Conservation (phyloP, 2,888 invertebrate genomes). For the Pelosia muscerda region DNA sequence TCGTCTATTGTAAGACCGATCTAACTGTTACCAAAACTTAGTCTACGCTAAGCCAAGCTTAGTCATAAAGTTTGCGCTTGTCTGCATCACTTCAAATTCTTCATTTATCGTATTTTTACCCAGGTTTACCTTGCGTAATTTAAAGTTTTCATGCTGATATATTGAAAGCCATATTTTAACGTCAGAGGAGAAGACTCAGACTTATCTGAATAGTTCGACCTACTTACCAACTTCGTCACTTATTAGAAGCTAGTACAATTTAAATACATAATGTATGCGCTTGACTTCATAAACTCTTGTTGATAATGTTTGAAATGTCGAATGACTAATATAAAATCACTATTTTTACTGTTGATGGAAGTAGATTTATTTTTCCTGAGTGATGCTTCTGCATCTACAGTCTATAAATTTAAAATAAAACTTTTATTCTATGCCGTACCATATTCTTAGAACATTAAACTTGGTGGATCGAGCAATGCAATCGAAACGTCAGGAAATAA, state of each 20-base stretch:
- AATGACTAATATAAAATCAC: too few relatives aligned
- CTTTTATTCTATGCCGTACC: too few relatives aligned
- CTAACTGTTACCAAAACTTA: too few relatives aligned
- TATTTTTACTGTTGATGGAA: too few relatives aligned
- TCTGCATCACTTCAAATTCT: neutral
- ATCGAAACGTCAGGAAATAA: too few relatives aligned
- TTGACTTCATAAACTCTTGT: slow-evolving; percentile 5
- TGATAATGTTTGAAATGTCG: too few relatives aligned
- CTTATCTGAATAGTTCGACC: slow-evolving; percentile 21
- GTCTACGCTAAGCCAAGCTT: neutral
- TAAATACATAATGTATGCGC: slow-evolving; percentile 8
- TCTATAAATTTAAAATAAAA: too few relatives aligned
- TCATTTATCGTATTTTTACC: neutral
- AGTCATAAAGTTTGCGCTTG: neutral
- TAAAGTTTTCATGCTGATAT: slow-evolving; percentile 10
- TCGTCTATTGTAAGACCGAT: too few relatives aligned
- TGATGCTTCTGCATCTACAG: too few relatives aligned
- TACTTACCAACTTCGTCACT: slow-evolving; percentile 6
- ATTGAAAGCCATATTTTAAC: slow-evolving; percentile 14
- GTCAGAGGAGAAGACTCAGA: neutral
- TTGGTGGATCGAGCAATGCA: too few relatives aligned
- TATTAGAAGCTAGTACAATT: slow-evolving; percentile 14
- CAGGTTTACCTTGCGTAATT: neutral
- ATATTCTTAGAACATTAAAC: too few relatives aligned
- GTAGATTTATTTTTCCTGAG: too few relatives aligned